Conservation (phyloP, 2,888 invertebrate species). For the Leucozona laternaria region DNA sequence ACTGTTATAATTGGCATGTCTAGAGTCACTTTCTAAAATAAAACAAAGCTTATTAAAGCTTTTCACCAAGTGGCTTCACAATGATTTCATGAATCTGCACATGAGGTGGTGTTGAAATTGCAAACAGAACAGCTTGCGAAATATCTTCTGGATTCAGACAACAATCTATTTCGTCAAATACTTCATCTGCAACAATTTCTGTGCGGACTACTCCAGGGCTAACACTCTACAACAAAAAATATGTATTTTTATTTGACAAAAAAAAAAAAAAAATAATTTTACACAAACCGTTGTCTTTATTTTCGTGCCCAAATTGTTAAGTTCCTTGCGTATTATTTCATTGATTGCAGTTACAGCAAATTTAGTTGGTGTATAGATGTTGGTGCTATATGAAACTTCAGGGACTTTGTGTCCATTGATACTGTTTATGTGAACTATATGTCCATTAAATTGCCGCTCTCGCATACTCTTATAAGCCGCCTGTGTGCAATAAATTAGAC, state of each 20-base stretch:
- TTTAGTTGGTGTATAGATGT: constrained; percentile 82
- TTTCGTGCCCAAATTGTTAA: constrained; percentile 79
- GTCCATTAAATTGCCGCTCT: constrained; percentile 79
- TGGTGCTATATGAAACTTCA: constrained; percentile 75
- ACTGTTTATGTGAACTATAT: constrained; percentile 81
- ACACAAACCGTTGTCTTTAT: constrained; percentile 82
- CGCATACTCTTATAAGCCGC: constrained; percentile 85
- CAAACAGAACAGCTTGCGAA: constrained; percentile 51
- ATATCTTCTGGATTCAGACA: constrained; percentile 45
- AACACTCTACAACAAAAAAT: constrained; percentile 36
- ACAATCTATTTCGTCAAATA: constrained; percentile 76
- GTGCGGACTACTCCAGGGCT: constrained; percentile 59
- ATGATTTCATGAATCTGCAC: constrained; percentile 59
- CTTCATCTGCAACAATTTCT: constrained; percentile 62
- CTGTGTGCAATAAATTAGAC: constrained; percentile 83
- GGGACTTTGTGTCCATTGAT: constrained; percentile 79
- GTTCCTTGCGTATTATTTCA: constrained; percentile 81
- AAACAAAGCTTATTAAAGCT: no score
- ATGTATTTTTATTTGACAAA: neutral
- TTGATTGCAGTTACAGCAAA: constrained; percentile 81
- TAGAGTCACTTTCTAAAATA: no score
- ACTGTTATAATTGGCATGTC: no score
- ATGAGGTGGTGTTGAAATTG: constrained; percentile 55
- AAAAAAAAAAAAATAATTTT: neutral
- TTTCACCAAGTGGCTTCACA: constrained; percentile 39